phyloP scores from a whole-genome alignment of 1,140 invertebrate genomes.

The Lasioglossum albipes region DNA sequence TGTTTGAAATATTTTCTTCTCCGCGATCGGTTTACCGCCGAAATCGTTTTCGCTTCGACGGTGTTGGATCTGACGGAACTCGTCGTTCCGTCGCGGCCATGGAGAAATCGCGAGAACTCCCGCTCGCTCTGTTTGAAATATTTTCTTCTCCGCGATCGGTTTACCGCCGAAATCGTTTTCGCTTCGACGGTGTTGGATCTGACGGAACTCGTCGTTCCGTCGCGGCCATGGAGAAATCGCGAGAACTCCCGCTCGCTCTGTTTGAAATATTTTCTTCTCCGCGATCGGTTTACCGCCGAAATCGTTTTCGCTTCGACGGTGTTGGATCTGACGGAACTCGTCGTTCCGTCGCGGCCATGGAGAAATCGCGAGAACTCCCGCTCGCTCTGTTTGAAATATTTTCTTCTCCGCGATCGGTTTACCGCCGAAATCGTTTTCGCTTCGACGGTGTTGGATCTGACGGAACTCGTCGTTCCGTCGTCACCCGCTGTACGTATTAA shows the following conservation, averaged over 20 bases:
- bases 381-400: not conserved
- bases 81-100: too few relatives aligned
- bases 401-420: not conserved
- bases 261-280: not conserved
- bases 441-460: not conserved
- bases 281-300: too few relatives aligned
- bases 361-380: slow-evolving; percentile 5
- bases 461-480: too few relatives aligned
- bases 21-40: too few relatives aligned
- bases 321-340: too few relatives aligned
- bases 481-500: too few relatives aligned
- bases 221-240: too few relatives aligned
- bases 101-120: slow-evolving; percentile 11
- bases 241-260: not conserved
- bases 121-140: too few relatives aligned
- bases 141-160: not conserved
- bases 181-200: not conserved
- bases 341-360: not conserved
- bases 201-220: too few relatives aligned
- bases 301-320: not conserved
- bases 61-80: too few relatives aligned
- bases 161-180: not conserved
- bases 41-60: not conserved
- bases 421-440: not conserved
- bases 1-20: not conserved